Conservation (phyloP, 2,113 vertebrate genomes). For the Poeciliopsis turrubarensis region DNA sequence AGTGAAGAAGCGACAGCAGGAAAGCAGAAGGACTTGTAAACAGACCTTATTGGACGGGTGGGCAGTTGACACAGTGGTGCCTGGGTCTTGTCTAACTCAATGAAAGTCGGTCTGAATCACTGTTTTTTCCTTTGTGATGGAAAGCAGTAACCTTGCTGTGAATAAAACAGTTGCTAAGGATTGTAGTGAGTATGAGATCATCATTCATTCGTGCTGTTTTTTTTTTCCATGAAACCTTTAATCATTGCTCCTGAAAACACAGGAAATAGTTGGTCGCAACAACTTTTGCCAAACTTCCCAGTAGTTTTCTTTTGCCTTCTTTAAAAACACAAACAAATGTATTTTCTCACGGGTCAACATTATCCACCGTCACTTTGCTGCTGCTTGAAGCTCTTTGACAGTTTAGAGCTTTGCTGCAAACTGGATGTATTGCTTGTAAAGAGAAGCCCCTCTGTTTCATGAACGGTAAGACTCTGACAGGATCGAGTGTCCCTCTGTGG, state of each 20-base stretch:
- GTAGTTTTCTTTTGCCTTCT: not conserved
- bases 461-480: conserved; percentile 19
- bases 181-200: too few species aligned
- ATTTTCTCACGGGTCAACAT: not conserved
- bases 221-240: too few species aligned
- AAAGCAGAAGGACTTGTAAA: conserved; percentile 41
- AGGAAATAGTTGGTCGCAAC: not conserved
- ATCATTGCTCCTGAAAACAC: not conserved
- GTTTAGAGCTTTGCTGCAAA: not conserved
- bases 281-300: not conserved
- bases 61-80: conserved; percentile 36
- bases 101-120: conserved; percentile 49
- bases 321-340: not conserved
- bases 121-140: conserved; percentile 41
- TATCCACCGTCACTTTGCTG: not conserved
- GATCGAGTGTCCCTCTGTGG: conserved; percentile 24
- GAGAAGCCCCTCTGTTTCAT: conserved; percentile 12
- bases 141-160: conserved; percentile 42
- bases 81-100: conserved; percentile 30
- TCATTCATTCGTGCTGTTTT: too few species aligned
- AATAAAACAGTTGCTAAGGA: conserved; percentile 46
- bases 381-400: not conserved
- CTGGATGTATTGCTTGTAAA: not conserved
- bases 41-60: conserved; percentile 22
- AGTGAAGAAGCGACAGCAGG: conserved; percentile 20